Base-by-base conservation (phyloP, 2,888 invertebrate species). In the Yponomeuta cagnagella region DNA sequence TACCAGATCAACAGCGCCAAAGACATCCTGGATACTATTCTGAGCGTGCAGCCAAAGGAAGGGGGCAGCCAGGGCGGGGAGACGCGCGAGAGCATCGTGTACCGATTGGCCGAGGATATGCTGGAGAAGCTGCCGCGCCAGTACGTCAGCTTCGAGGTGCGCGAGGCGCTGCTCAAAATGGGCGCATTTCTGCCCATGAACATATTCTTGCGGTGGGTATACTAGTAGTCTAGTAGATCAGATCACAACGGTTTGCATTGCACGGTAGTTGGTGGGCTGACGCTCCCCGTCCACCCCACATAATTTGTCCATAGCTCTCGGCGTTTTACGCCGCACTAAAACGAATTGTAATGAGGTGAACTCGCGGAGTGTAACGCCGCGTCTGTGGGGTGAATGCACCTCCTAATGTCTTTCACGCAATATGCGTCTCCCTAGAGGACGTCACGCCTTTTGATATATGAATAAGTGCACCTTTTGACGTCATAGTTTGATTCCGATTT, bases 21-120 rank as follows among this genome's bases (percentile, higher is more conserved):
- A 89, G 96, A 95, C 75, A 98, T 99, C 81, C 93, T 99, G 79
- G 97, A 98, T 81, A 98, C 98, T 0, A 98, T 99, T 78, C 93
- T 99, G 65, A 98, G 95, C 83, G 98, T 99, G n/a, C 98, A 99
- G 82, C 99, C 99, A 0, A 99, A 99, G 82, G 98, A 99, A 90
- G 97, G 98, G 8, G 97, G 97, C 0, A 94, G 95, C 31, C 96
- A 96, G 73, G 97, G 97, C 0, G 98, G 98, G 0, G 98, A 99
- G 90, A 97, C 97, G 0, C 94, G 98, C 76, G 99, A 99, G 87
- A 96, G 95, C 76, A 96, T 98, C 67, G 98, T 98, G 5, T 98
- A 98, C 87, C 95, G 95, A 77, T 92, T 98, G 77, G 98, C 98
- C 9, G 96, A 97, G 77, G 99, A 99, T 80, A 99, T 99, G 98